Percentiles rank a stretch among this genome's conserved stretches.
These are phyloP conservation scores for Lophius piscatorius DNA, from an alignment of 2,113 vertebrate genomes.

Conservation along the genomic window DNA sequence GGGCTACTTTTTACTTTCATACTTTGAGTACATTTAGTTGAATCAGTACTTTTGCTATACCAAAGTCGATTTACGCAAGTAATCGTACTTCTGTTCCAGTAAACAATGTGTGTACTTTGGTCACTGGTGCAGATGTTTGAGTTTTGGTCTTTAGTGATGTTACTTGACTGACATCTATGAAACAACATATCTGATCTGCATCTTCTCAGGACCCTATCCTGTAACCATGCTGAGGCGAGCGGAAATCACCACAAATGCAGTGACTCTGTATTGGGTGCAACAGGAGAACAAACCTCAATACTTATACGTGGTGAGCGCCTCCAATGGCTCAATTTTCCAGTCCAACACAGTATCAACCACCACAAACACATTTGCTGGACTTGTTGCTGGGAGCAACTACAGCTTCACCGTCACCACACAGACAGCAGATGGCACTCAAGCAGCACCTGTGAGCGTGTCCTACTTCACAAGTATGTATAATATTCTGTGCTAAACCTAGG, in stretches of 20 bases:
- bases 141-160: too few species aligned
- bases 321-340: fast-evolving
- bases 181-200: not conserved
- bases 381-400: slow-evolving; percentile 67
- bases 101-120: too few species aligned
- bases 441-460: slow-evolving; percentile 36
- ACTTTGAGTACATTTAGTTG: too few species aligned
- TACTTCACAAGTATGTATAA: slow-evolving; percentile 66
- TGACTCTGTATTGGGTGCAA: slow-evolving; percentile 61
- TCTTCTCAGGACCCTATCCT: slow-evolving; percentile 47
- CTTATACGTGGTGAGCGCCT: slow-evolving; percentile 31
- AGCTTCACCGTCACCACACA: slow-evolving; percentile 62
- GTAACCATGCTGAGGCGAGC: slow-evolving; percentile 23
- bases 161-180: too few species aligned
- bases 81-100: too few species aligned
- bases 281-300: slow-evolving; percentile 5
- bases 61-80: too few species aligned
- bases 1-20: too few species aligned
- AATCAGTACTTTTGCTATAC: too few species aligned
- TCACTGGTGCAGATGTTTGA: too few species aligned
- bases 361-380: not conserved
- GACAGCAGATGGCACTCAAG: slow-evolving; percentile 52
- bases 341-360: fast-evolving
- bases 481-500: not conserved
- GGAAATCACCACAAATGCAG: slow-evolving; percentile 37